These are phyloP conservation scores for Poicephalus gulielmi DNA, from an alignment of 2,113 vertebrate genomes.

Conservation along the genomic window DNA sequence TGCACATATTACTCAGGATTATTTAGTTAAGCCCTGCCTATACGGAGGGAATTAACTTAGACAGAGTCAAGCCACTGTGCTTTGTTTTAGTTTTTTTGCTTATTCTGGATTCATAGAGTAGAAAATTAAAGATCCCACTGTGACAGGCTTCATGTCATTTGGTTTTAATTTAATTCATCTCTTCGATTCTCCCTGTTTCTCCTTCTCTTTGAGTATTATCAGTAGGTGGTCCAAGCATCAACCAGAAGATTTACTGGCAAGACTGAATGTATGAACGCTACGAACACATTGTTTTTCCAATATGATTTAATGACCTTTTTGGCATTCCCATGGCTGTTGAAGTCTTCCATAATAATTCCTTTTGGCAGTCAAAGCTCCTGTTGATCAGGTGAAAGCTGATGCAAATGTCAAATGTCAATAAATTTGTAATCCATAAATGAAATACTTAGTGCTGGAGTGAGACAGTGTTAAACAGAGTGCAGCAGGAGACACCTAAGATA, in stretches of 20 bases:
- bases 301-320: conserved; percentile 78
- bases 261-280: conserved; percentile 61
- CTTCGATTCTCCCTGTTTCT: conserved; percentile 33
- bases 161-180: conserved; percentile 67
- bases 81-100: conserved; percentile 29
- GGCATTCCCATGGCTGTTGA: conserved; percentile 70
- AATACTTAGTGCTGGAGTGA: conserved; percentile 37
- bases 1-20: conserved; percentile 59
- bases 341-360: conserved; percentile 73
- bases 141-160: conserved; percentile 57
- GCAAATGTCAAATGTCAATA: conserved; percentile 77
- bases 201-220: conserved; percentile 30
- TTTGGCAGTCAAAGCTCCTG: conserved; percentile 69
- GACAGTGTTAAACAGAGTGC: conserved; percentile 58
- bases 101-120: conserved; percentile 56
- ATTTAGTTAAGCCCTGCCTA: conserved; percentile 54
- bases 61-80: conserved; percentile 38
- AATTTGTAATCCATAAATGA: conserved; percentile 74
- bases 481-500: conserved; percentile 10
- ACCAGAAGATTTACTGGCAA: conserved; percentile 72
- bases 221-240: conserved; percentile 67
- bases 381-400: conserved; percentile 73
- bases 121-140: conserved; percentile 53
- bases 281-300: conserved; percentile 68
- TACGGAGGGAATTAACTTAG: conserved; percentile 19